These are phyloP conservation scores for Rotaria macrura DNA, from an alignment of 2,888 invertebrate genomes.

Conservation along the genomic window DNA sequence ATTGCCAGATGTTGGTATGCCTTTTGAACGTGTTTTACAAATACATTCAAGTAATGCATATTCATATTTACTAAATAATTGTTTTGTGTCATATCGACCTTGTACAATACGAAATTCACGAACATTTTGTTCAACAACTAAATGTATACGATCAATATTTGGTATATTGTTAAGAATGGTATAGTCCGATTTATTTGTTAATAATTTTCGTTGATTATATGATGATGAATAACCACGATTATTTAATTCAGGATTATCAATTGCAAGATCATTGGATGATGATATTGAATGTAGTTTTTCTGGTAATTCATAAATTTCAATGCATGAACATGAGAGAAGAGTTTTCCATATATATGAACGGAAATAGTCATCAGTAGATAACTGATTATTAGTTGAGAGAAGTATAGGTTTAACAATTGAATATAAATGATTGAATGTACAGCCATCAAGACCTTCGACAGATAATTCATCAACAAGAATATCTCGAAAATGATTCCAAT, in stretches of 20 bases:
- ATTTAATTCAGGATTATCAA: not conserved
- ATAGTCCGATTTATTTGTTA: not conserved
- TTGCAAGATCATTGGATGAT: not conserved
- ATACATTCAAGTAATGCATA: conserved; percentile 12
- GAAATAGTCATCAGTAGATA: not conserved
- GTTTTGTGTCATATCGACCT: not conserved
- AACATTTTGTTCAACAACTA: conserved; percentile 16
- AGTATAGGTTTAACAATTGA: not conserved
- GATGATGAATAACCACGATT: conserved; percentile 5
- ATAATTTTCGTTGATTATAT: not conserved
- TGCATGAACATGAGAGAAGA: not conserved
- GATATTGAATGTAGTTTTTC: not conserved
- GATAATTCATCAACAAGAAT: conserved; percentile 9
- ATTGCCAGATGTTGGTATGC: conserved; percentile 10
- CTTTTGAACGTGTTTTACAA: not conserved
- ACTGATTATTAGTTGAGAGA: not conserved
- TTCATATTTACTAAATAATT: conserved; percentile 5
- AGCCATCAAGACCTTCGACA: conserved; percentile 13
- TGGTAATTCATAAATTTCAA: conserved; percentile 7
- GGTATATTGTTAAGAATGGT: not conserved
- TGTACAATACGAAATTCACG: conserved; percentile 4
- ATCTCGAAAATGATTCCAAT: not conserved
- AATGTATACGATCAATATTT: not conserved
- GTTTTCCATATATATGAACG: conserved; percentile 4
- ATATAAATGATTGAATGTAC: conserved; percentile 10